Conservation (phyloP, 92 coral and sea anemone species). For the Epizoanthus ramosus region DNA sequence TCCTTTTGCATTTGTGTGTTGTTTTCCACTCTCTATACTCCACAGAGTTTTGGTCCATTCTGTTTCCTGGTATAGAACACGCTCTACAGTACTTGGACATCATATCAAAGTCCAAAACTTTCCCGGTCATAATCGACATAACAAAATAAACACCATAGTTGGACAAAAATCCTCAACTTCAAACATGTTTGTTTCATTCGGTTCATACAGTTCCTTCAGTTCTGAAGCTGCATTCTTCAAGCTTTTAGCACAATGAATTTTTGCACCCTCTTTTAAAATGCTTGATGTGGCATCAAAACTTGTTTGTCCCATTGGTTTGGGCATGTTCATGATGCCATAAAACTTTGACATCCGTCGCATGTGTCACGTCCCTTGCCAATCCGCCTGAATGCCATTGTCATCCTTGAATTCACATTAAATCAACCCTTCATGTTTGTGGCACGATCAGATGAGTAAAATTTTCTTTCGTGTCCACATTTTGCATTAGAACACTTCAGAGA, state of each 20-base stretch:
- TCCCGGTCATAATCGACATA: slow-evolving; percentile 12
- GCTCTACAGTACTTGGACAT: slow-evolving; percentile 27
- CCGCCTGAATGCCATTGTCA: slow-evolving; percentile 20
- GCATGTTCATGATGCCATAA: slow-evolving; percentile 20
- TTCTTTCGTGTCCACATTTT: neutral
- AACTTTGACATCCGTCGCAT: neutral
- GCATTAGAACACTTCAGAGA: neutral
- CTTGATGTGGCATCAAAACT: slow-evolving; percentile 11
- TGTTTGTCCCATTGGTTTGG: slow-evolving; percentile 18
- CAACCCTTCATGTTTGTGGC: neutral
- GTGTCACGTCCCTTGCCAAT: slow-evolving; percentile 12
- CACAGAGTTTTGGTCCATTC: slow-evolving; percentile 8
- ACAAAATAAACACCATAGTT: slow-evolving; percentile 7
- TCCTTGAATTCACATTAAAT: slow-evolving; percentile 16
- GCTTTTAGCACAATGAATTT: neutral
- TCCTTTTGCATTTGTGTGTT: neutral
- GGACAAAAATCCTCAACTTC: slow-evolving; percentile 16
- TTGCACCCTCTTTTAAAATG: slow-evolving; percentile 13
- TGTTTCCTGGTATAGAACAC: neutral
- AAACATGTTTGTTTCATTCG: neutral
- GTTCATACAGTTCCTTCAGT: slow-evolving; percentile 10
- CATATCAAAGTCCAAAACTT: slow-evolving; percentile 15
- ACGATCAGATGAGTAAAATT: slow-evolving; percentile 26
- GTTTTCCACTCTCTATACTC: slow-evolving; percentile 7
- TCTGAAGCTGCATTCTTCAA: slow-evolving; percentile 1